These are phyloP conservation scores for Anthopleura xanthogrammica DNA, from an alignment of 92 coral and sea anemone genomes.

Conservation along the genomic window DNA sequence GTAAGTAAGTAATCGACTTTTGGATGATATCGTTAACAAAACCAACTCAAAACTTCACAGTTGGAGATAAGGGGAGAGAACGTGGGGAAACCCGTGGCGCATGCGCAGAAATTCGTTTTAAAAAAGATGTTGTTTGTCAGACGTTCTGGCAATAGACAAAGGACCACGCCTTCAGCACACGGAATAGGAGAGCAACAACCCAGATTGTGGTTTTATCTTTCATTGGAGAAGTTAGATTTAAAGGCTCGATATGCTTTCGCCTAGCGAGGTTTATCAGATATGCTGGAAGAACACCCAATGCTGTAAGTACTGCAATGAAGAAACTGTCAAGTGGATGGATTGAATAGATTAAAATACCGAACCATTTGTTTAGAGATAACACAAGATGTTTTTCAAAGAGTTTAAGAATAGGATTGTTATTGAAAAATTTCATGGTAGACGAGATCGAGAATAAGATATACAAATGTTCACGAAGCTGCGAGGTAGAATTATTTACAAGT, in stretches of 20 bases:
- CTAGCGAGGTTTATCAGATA: conserved; percentile 9
- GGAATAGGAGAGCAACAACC: background rate
- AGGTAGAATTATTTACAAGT: too few species aligned
- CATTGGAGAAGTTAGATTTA: background rate
- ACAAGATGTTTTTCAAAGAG: background rate
- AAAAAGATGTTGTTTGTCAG: background rate
- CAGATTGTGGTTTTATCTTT: background rate
- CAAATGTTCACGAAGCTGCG: too few species aligned
- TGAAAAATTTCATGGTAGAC: too few species aligned
- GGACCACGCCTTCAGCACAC: background rate
- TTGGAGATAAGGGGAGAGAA: background rate
- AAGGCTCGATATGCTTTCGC: background rate
- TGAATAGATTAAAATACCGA: background rate
- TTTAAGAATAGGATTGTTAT: background rate
- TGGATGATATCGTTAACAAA: conserved; percentile 9
- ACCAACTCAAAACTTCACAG: conserved; percentile 14
- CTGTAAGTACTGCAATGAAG: conserved; percentile 9
- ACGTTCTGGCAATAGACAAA: background rate
- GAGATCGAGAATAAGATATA: too few species aligned
- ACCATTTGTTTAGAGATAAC: background rate
- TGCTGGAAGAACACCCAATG: conserved; percentile 20
- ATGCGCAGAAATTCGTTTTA: conserved; percentile 1
- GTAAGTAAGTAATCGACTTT: conserved; percentile 12
- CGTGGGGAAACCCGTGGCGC: background rate
- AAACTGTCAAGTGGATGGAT: background rate